These are phyloP conservation scores for Actinostola sp. DNA, from an alignment of 92 coral and sea anemone species.

Conservation along the genomic window DNA sequence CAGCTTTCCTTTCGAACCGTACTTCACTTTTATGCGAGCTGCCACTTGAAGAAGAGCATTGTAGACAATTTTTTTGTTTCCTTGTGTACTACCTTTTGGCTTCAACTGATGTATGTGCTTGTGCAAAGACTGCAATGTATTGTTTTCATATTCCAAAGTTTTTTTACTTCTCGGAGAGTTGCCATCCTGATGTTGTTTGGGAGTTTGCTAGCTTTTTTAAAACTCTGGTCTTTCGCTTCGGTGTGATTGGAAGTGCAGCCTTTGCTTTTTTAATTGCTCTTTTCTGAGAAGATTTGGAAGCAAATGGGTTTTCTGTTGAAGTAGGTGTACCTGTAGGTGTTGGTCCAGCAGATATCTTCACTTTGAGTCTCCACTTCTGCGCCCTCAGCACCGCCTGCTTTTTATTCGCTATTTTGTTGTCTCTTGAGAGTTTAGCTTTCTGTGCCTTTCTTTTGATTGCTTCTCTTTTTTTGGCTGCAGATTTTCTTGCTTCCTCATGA, in stretches of 20 bases:
- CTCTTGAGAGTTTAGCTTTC: no score
- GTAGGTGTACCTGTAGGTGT: no score
- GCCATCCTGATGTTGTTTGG: neutral
- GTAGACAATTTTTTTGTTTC: neutral
- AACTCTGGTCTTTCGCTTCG: neutral
- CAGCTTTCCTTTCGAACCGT: neutral
- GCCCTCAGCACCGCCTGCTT: no score
- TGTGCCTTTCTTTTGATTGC: no score
- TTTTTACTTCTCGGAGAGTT: slow-evolving; percentile 1
- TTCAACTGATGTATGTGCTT: neutral
- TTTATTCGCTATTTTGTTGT: no score
- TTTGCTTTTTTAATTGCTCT: slow-evolving; percentile 24
- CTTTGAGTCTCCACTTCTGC: no score
- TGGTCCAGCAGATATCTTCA: no score
- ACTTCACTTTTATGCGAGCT: neutral
- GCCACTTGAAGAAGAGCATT: slow-evolving; percentile 1
- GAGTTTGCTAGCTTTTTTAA: neutral
- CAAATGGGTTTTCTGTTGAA: slow-evolving; percentile 15
- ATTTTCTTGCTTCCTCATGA: no score
- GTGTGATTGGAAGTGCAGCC: slow-evolving; percentile 18
- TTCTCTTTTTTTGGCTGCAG: no score
- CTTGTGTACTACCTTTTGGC: slow-evolving; percentile 12
- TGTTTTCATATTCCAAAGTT: neutral
- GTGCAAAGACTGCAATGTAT: neutral
- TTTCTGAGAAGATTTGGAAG: slow-evolving; percentile 16